Conservation (phyloP, 2,797 vertebrate genomes). For the Gymnoscopelus braueri region DNA sequence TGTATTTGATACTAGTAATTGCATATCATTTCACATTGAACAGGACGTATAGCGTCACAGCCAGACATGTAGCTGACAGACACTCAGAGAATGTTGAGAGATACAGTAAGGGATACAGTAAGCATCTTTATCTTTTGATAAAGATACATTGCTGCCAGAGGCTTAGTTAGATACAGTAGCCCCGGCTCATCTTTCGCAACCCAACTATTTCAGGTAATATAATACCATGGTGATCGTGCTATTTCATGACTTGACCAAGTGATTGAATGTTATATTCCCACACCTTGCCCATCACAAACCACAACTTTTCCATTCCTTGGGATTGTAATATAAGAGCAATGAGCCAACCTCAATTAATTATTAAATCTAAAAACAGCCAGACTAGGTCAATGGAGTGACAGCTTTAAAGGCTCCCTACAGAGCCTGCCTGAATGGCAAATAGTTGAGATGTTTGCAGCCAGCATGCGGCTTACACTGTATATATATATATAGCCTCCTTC, state of each 20-base stretch:
- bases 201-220: background rate
- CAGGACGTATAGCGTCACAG: constrained; percentile 2
- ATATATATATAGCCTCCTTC: constrained; percentile 58
- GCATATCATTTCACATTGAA: constrained; percentile 6
- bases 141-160: background rate
- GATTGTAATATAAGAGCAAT: too few relatives aligned
- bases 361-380: too few relatives aligned
- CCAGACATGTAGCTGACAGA: constrained; percentile 9
- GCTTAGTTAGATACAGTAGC: background rate
- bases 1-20: constrained; percentile 1
- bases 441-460: constrained; percentile 39
- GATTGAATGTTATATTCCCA: too few relatives aligned
- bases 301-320: too few relatives aligned
- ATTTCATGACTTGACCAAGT: too few relatives aligned
- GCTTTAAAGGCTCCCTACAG: too few relatives aligned
- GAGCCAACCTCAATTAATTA: too few relatives aligned
- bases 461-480: constrained; percentile 42
- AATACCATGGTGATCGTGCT: too few relatives aligned
- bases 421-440: constrained; percentile 6
- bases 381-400: too few relatives aligned
- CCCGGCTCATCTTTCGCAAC: background rate
- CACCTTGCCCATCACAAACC: too few relatives aligned
- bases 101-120: constrained; percentile 3
- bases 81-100: constrained; percentile 13
- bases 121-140: background rate